Evolutionary conservation across 2,888 invertebrate species (phyloP), one percentile per base, ranked within the genome.

Genomic region (Therioaphis trifolii): DNA sequence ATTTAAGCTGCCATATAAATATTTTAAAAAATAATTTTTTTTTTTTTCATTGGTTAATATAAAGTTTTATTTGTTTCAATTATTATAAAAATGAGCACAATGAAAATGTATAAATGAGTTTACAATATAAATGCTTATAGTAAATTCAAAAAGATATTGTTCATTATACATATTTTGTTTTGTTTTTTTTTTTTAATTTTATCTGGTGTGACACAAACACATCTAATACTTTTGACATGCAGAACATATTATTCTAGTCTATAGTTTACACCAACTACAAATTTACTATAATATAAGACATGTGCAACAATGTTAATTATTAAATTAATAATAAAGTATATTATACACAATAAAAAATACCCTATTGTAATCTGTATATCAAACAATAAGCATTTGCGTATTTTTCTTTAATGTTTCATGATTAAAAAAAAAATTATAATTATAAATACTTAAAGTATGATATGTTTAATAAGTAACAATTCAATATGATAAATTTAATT

Each of bases 401-500:
- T 7, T 72, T 71, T 72, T 71, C 18, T 27, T 24, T 35, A 29
- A 35, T n/a, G n/a, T n/a, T n/a, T n/a, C n/a, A n/a, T n/a, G 15
- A 27, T 24, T 27, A 61, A 29, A 49, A 46, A n/a, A 63, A 76
- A 24, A 61, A 75, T n/a, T 24, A 18, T 35, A 5, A 35, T 5
- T 7, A 35, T 5, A 5, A 35, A 35, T 35, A 35, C 35, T 35
- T 35, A 35, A 35, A 35, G 3, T 66, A 66, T 52, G 55, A 79
- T 79, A 79, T 79, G 78, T 79, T 69, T 55, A 68, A 27, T 78
- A 55, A 12, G 55, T 43, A 78, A 78, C 43, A 69, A 78, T 69
- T 0, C 66, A 35, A 43, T 14, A 52, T 11, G 18, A 52, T 40
- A 77, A 66, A 66, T 35, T 52, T 52, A 68, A 52, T 77, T 52